These are phyloP conservation scores for Epiblema foenella DNA, from an alignment of 2,888 invertebrate genomes.

Conservation along the genomic window DNA sequence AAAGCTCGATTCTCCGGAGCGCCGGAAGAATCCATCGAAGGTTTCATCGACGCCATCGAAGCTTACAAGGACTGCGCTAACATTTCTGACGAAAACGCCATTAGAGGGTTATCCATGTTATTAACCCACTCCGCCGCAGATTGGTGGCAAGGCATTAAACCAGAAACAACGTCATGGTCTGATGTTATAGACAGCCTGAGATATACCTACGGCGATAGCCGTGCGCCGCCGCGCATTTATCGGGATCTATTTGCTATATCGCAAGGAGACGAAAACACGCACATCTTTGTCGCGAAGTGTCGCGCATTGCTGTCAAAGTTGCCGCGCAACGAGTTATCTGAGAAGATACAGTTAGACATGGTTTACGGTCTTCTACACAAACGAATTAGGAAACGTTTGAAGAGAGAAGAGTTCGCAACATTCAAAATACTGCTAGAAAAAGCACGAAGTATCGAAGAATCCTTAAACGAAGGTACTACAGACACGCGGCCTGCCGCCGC, in stretches of 20 bases:
- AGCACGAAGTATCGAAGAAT: too few relatives aligned
- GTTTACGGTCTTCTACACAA: too few relatives aligned
- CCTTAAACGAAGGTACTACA: too few relatives aligned
- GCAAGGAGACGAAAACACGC: background rate
- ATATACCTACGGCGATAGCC: background rate
- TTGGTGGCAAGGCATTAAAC: background rate
- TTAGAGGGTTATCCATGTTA: background rate
- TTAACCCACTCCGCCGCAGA: background rate
- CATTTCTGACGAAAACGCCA: background rate
- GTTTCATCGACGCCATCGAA: conserved; percentile 1
- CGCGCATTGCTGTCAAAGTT: background rate
- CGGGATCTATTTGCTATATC: background rate
- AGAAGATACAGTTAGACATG: too few relatives aligned
- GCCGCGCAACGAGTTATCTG: background rate
- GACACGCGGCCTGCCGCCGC: too few relatives aligned
- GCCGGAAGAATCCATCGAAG: background rate
- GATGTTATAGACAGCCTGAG: background rate
- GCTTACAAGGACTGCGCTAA: background rate
- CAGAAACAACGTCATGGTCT: background rate
- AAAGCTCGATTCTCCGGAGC: too few relatives aligned
- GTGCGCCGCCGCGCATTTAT: background rate
- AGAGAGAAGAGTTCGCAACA: too few relatives aligned
- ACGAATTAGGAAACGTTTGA: too few relatives aligned
- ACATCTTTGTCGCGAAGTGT: background rate
- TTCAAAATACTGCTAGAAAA: too few relatives aligned